These are phyloP conservation scores for Hetaerina titia DNA, from an alignment of 2,888 invertebrate species.

Conservation along the genomic window DNA sequence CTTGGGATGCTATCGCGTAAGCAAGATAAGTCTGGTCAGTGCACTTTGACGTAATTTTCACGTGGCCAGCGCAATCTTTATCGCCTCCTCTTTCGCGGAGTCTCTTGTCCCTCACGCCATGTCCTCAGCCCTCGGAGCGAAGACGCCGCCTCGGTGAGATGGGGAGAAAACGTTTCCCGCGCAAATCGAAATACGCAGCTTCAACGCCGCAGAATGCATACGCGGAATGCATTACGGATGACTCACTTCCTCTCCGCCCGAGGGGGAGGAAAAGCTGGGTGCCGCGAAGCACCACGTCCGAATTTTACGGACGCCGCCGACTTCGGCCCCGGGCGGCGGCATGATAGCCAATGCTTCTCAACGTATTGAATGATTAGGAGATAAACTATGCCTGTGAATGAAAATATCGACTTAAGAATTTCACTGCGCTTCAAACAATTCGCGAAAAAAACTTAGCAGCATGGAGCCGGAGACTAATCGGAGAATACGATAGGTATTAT, in stretches of 20 bases:
- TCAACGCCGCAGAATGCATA: neutral
- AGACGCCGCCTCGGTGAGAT: neutral
- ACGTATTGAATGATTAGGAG: no score
- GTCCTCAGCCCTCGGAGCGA: neutral
- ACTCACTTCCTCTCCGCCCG: neutral
- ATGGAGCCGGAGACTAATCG: no score
- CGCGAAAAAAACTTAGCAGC: no score
- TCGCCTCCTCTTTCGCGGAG: neutral
- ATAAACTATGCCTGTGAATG: no score
- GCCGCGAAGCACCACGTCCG: neutral
- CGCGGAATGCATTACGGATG: neutral
- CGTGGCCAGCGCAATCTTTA: neutral
- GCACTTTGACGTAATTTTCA: no score
- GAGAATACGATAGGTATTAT: no score
- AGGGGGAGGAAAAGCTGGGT: neutral
- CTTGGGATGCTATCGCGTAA: no score
- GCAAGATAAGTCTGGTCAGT: no score
- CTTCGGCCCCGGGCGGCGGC: no score
- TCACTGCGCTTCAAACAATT: no score
- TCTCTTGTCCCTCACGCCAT: neutral
- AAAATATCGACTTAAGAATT: no score
- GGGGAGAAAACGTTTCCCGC: neutral
- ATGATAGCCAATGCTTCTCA: no score
- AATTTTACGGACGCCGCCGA: neutral
- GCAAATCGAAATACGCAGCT: neutral